These are phyloP conservation scores for Epirrhoe alternata DNA, from an alignment of 2,888 invertebrate species.

Conservation along the genomic window DNA sequence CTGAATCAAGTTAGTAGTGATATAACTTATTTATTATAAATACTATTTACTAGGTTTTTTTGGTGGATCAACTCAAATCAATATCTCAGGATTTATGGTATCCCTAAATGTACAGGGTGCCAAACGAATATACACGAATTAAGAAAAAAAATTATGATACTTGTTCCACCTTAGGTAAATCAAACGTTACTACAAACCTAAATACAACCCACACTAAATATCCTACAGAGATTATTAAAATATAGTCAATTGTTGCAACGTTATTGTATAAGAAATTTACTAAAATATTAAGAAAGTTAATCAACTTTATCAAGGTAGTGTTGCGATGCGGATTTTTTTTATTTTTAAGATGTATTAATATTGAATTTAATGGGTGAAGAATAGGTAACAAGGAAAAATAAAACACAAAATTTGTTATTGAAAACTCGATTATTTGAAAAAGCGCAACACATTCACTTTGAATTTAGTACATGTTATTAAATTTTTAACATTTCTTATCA, in stretches of 20 bases:
- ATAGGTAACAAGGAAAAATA: slow-evolving; percentile 52
- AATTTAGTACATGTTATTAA: slow-evolving; percentile 42
- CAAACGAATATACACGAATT: background rate
- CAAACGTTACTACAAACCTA: slow-evolving; percentile 17
- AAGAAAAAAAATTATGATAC: background rate
- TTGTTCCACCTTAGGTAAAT: slow-evolving; percentile 15
- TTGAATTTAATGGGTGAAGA: background rate
- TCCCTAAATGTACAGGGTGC: background rate
- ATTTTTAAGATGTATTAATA: no score
- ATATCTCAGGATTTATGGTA: no score
- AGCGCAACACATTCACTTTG: slow-evolving; percentile 74
- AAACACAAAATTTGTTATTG: slow-evolving; percentile 73
- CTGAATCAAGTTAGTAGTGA: no score
- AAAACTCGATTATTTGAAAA: slow-evolving; percentile 82
- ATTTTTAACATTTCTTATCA: slow-evolving; percentile 33
- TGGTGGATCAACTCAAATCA: no score
- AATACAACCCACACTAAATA: slow-evolving; percentile 10
- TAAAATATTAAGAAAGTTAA: background rate
- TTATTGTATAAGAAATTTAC: slow-evolving; percentile 34
- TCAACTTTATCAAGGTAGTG: background rate
- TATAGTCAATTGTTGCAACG: slow-evolving; percentile 40
- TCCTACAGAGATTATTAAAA: slow-evolving; percentile 14
- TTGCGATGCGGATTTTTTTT: no score
- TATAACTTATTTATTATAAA: no score
- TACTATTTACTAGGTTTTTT: background rate